These are phyloP conservation scores for Suncus etruscus DNA, from an alignment of 2,113 vertebrate species.

Conservation along the genomic window DNA sequence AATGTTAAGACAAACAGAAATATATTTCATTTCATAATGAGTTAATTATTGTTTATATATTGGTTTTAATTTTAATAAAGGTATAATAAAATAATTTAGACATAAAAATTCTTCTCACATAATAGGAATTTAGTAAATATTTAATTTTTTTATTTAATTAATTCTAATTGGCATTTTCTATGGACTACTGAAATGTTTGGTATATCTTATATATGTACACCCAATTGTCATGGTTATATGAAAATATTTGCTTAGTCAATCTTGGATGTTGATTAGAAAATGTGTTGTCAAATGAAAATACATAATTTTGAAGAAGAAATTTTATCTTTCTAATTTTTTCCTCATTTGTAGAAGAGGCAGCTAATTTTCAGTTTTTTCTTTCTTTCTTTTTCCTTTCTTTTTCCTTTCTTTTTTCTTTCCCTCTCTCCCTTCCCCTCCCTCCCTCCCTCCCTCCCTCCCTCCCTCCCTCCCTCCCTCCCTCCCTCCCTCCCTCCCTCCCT, in stretches of 20 bases:
- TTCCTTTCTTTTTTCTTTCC: too few relatives aligned
- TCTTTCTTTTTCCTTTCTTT: too few relatives aligned
- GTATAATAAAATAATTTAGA: background rate
- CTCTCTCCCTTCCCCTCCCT: too few relatives aligned
- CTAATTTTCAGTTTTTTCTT: conserved; percentile 53
- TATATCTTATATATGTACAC: background rate
- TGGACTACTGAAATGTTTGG: background rate
- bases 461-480: too few relatives aligned
- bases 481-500: too few relatives aligned
- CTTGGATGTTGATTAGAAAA: background rate
- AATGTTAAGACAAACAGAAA: conserved; percentile 25
- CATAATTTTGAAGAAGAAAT: background rate
- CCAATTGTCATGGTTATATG: background rate
- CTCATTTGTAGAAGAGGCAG: conserved; percentile 27
- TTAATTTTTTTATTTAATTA: conserved; percentile 35
- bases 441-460: too few relatives aligned
- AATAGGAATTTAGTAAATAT: conserved; percentile 31
- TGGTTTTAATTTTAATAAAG: conserved; percentile 39
- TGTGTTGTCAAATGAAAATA: conserved; percentile 3
- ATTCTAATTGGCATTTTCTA: background rate
- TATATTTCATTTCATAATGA: background rate
- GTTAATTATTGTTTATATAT: background rate
- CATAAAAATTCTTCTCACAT: conserved; percentile 14
- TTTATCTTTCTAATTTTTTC: background rate
- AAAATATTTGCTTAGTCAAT: conserved; percentile 30